These are phyloP conservation scores for Heliconius congener DNA, from an alignment of 1,140 invertebrate species.

Conservation along the genomic window DNA sequence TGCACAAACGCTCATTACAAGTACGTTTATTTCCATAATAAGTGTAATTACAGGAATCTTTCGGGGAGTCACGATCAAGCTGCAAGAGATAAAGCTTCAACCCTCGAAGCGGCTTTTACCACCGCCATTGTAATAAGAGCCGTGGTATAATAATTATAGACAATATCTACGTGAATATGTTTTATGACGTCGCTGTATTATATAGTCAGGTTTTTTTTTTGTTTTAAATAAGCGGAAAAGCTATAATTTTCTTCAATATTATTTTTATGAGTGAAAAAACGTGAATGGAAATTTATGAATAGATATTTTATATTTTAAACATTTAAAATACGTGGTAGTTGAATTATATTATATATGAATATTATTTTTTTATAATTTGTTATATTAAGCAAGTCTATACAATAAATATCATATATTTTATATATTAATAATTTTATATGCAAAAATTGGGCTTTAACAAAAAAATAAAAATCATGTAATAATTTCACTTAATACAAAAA, in stretches of 20 bases:
- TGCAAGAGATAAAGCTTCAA: slow-evolving; percentile 73
- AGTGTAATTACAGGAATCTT: slow-evolving; percentile 76
- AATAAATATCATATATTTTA: no score
- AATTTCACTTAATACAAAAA: neutral
- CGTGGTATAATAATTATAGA: neutral
- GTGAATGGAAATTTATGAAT: no score
- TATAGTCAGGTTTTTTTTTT: neutral
- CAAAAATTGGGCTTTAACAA: no score
- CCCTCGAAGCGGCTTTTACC: slow-evolving; percentile 56
- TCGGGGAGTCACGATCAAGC: slow-evolving; percentile 75
- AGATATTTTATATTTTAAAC: no score
- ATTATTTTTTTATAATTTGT: no score
- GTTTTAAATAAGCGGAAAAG: neutral
- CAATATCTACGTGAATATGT: neutral
- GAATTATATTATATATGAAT: no score
- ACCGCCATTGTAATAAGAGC: slow-evolving; percentile 51
- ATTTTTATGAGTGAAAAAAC: no score
- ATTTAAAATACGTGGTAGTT: no score
- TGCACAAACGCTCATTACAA: slow-evolving; percentile 9
- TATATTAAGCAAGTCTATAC: no score
- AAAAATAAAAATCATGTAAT: no score
- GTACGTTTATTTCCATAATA: slow-evolving; percentile 68
- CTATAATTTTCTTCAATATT: no score
- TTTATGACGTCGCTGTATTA: neutral
- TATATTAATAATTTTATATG: no score